These are phyloP conservation scores for Spicauda simplicius DNA, from an alignment of 2,888 invertebrate genomes.

Conservation along the genomic window DNA sequence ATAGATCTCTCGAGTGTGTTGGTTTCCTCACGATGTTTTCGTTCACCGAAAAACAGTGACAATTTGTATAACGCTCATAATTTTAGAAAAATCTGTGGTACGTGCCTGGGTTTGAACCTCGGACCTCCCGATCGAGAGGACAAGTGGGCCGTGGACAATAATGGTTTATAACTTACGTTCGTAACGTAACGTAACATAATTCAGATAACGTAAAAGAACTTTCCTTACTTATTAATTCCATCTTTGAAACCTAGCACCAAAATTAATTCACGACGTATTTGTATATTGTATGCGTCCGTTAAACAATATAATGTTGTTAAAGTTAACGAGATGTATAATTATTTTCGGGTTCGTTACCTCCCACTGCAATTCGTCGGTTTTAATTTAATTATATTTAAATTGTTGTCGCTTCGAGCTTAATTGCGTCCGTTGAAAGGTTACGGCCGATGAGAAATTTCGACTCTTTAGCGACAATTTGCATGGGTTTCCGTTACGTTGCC, in stretches of 20 bases:
- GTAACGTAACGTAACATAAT: too few relatives aligned
- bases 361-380: constrained; percentile 29
- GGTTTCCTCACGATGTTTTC: too few relatives aligned
- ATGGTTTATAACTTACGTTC: too few relatives aligned
- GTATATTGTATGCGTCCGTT: constrained; percentile 7
- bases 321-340: constrained; percentile 36
- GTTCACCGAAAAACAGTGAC: too few relatives aligned
- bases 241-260: background rate
- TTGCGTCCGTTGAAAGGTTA: constrained; percentile 31
- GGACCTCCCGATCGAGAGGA: too few relatives aligned
- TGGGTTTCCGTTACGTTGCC: background rate
- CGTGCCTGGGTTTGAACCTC: too few relatives aligned
- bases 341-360: constrained; percentile 25
- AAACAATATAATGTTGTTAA: constrained; percentile 19
- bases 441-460: constrained; percentile 4
- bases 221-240: background rate
- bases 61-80: too few relatives aligned
- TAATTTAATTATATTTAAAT: constrained; percentile 36
- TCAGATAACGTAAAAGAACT: too few relatives aligned
- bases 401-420: constrained; percentile 28
- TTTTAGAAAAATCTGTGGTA: too few relatives aligned
- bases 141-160: too few relatives aligned
- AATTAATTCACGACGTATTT: background rate
- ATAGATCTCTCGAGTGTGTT: too few relatives aligned
- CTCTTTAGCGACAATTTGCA: constrained; percentile 4